Evolutionary conservation across 2,113 vertebrate genomes (phyloP), one percentile per base, ranked within the genome.

Genomic region (Rousettus leschenaultii): DNA sequence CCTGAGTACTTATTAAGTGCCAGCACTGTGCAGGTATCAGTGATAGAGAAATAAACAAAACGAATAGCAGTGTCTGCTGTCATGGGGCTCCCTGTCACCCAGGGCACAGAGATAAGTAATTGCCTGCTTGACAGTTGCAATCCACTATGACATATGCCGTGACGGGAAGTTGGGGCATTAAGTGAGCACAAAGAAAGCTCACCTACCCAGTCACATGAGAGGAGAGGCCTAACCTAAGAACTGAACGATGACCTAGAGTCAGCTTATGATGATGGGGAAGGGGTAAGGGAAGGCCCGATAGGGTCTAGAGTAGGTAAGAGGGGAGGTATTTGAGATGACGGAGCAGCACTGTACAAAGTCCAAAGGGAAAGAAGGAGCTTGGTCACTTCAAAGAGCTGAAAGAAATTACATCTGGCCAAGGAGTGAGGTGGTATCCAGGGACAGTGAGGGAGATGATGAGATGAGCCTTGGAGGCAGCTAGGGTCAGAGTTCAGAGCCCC

Each of bases 221-320:
- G 13, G 73, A 74, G 74, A 70, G 26, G 51, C 63, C 66, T 59
- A n/a, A 19, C n/a, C 15, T 28, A 10, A 53, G n/a, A 70, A 45
- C 21, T 40, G 35, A 45, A n/a, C 5, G 2, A 5, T 45, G 28
- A 14, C 33, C 38, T 26, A 12, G 55, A 48, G 7, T n/a, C 1
- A 2, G n/a, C 30, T 6, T 1, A 0, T 6, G 15, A 0, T 9
- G 12, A 8, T 24, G 2, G 63, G 30, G 28, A n/a, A 38, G 21
- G n/a, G 15, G 26, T 33, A 38, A 15, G n/a, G 15, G 26, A 33
- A 28, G 10, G 19, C 57, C 63, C 11, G 57, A 19, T 5, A 3
- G 35, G 14, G 30, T 71, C 45, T 30, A 18, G 85, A 24, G 35
- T 35, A 3, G 30, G 51, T 5, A 4, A n/a, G 16, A 28, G 19